Evolutionary conservation across 2,113 vertebrate species (phyloP).

Genomic region (Spheniscus mendiculus): DNA sequence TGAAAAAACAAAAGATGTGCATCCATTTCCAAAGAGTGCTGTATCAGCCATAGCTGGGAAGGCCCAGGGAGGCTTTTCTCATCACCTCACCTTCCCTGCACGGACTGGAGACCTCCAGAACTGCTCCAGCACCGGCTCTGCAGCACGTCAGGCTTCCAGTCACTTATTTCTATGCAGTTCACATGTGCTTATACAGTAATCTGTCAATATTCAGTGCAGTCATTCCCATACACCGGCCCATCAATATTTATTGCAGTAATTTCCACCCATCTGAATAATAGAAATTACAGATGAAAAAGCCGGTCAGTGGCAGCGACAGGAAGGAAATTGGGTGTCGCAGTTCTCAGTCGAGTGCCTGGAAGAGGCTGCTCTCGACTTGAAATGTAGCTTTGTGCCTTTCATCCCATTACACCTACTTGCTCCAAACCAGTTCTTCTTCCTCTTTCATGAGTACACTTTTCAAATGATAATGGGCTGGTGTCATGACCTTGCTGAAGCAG

Average conservation of each 20-base stretch:
- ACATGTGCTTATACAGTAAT: neutral
- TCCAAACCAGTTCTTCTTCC: constrained; percentile 17
- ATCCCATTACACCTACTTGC: constrained; percentile 5
- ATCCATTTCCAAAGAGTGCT: neutral
- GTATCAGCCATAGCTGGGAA: neutral
- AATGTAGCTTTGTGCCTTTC: neutral
- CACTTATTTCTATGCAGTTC: neutral
- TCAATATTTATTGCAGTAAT: constrained; percentile 32
- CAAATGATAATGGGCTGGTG: constrained; percentile 39
- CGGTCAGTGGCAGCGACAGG: neutral
- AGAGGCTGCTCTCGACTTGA: neutral
- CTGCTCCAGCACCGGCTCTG: fast-evolving
- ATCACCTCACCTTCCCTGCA: neutral
- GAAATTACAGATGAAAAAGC: neutral
- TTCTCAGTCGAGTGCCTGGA: neutral
- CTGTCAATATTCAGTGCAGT: neutral
- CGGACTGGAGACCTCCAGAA: neutral
- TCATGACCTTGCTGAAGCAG: constrained; percentile 14
- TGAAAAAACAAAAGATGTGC: neutral
- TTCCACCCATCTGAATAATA: neutral
- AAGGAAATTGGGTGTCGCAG: neutral
- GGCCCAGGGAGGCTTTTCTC: neutral
- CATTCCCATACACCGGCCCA: neutral
- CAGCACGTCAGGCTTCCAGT: fast-evolving
- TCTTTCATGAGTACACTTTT: constrained; percentile 29